Base-by-base conservation (phyloP, 2,888 invertebrate species). In the Diaperis boleti region DNA sequence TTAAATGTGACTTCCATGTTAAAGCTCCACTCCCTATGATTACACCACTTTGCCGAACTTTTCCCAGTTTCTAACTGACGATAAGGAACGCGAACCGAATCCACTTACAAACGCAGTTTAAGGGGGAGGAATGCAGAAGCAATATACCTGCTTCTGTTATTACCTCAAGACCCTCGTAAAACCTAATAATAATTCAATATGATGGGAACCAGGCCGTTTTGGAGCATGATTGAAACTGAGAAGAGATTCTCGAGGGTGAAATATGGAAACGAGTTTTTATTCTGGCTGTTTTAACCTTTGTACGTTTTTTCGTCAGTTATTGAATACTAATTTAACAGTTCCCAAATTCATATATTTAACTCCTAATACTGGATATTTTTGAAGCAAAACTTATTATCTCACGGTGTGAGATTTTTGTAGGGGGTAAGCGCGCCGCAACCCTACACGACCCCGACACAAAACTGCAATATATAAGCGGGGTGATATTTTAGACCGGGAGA, bases 131-230 rank as follows among this genome's bases (percentile, higher is more conserved):
- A 42, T 42, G 42, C 42, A 42, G 20, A 18, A 20, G 20, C 42
- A 11, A 20, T 39, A 42, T 10, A 20, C 20, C 11, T 8, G 45
- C 22, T 6, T 42, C 22, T 6, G 42, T 20, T 20, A 42, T 42
- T 20, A 42, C 11, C 15, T 20, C 22, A 3, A 42, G 14, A 22
- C 42, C 42, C 18, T 42, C 42, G 42, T 42, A 42, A 42, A 42
- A 42, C 42, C 20, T 42, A 42, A 42, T 42, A 18, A 42, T 42
- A 42, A 42, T 42, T 42, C 42, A 42, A 42, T 15, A 22, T 20
- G 42, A 18, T 42, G 1, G 10, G 20, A 11, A 11, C 20, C 42
- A 42, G 15, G 29, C 45, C 45, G 45, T 8, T 45, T 26, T 18
- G 10, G 13, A 26, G 45, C 3, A 45, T 45, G 45, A 45, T 42